phyloP scores from a whole-genome alignment of 2,888 invertebrate species.

The Eulithis prunata region DNA sequence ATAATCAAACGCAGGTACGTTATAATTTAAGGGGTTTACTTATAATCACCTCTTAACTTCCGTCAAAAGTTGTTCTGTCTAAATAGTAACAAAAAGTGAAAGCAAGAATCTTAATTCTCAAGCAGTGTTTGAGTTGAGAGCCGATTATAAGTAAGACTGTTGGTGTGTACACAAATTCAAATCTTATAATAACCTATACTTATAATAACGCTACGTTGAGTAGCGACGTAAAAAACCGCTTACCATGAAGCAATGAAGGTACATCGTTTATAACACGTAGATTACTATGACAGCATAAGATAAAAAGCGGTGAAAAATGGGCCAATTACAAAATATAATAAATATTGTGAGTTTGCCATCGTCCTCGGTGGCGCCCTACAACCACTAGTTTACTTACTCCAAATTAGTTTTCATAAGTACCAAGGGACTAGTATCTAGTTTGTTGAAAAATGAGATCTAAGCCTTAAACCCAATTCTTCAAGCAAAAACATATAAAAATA shows the following conservation, averaged over 20 bases:
- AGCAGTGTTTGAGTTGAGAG: too few relatives aligned
- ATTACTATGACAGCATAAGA: constrained; percentile 62
- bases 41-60: too few relatives aligned
- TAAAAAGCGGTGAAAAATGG: constrained; percentile 62
- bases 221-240: constrained; percentile 49
- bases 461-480: too few relatives aligned
- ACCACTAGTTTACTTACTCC: constrained; percentile 75
- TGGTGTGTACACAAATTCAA: constrained; percentile 6
- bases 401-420: constrained; percentile 50
- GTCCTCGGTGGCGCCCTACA: constrained; percentile 65
- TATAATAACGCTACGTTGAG: constrained; percentile 47
- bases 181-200: constrained; percentile 20
- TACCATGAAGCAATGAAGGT: constrained; percentile 56
- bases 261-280: constrained; percentile 54
- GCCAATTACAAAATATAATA: constrained; percentile 81
- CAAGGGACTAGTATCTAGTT: constrained; percentile 53
- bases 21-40: too few relatives aligned
- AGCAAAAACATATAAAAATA: too few relatives aligned
- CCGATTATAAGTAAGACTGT: too few relatives aligned
- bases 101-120: too few relatives aligned
- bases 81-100: too few relatives aligned
- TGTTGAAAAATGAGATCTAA: too few relatives aligned
- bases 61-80: too few relatives aligned
- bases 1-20: not conserved
- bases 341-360: constrained; percentile 70